phyloP scores from a whole-genome alignment of 2,888 invertebrate genomes.

The Iphiclides podalirius region DNA sequence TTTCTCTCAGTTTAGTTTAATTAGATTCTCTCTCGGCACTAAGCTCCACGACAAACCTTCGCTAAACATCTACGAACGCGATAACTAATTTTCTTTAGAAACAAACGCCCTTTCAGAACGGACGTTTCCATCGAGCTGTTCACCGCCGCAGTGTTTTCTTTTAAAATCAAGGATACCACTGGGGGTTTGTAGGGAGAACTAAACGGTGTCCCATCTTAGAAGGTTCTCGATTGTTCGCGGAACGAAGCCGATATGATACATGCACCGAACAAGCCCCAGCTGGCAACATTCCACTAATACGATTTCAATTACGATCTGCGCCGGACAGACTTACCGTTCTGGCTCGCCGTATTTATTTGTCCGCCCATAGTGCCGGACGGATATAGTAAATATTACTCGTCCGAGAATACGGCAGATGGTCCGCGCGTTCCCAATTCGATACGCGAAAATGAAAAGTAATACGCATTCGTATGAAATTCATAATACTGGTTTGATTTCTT shows the following conservation, averaged over 20 bases:
- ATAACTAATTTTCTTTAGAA: conserved; percentile 16
- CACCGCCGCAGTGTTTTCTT: conserved; percentile 18
- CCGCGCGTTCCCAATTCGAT: too few species aligned
- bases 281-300: conserved; percentile 37
- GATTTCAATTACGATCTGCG: conserved; percentile 34
- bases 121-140: conserved; percentile 11
- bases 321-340: conserved; percentile 26
- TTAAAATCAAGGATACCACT: conserved; percentile 12
- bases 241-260: conserved; percentile 12
- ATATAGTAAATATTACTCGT: not conserved
- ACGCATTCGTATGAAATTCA: too few species aligned
- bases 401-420: not conserved
- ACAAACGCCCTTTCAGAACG: conserved; percentile 2
- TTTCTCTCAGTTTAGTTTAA: not conserved
- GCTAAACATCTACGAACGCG: conserved; percentile 9
- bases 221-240: conserved; percentile 16
- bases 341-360: conserved; percentile 11
- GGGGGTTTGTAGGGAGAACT: not conserved
- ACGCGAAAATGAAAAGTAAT: too few species aligned
- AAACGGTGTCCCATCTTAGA: too few species aligned
- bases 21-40: not conserved
- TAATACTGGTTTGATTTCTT: too few species aligned
- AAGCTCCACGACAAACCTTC: not conserved
- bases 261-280: conserved; percentile 16
- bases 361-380: not conserved